Evolutionary conservation across 1,140 invertebrate genomes (phyloP), one percentile per base, ranked within the genome.

Genomic region (Drosophila elegans): DNA sequence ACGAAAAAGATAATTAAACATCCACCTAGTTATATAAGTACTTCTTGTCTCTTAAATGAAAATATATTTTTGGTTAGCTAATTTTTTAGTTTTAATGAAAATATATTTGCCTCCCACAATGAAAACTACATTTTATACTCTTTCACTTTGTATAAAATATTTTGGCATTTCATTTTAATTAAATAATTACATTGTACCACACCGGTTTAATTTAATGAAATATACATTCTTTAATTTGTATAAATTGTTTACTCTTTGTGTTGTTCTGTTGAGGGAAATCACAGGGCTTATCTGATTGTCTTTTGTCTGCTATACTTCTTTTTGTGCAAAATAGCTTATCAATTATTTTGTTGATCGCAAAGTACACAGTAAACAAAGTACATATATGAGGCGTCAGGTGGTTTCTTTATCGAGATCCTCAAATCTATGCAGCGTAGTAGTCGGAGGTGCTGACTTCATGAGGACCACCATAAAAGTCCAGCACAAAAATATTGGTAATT

Each of bases 381-480:
- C 12, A 36, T 51, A 21, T 13, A 36, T 51, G 27, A 56, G 9
- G 9, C 42, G 34, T 72, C 42, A 51, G 0, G 11, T 56, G n/a
- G 42, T 16, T 44, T 53, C 41, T 34, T 38, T 45, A 13, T 12
- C 6, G 16, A 16, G 11, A 9, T 21, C 1, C 9, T 82, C 13
- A 88, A 54, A 76, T 53, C 11, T 52, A 27, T 49, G 73, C 36
- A 11, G 75, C 75, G 38, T 91, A 94, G 80, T 96, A 97, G 42
- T 96, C 95, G 2, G 93, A 84, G 0, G 94, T 78, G 0, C 92
- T 92, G 9, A 97, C 94, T 75, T 94, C 93, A 71, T 95, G 94
- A 1, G 95, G 95, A 11, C 96, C 96, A 6, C 96, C 96, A 90
- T 97, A 97, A 83, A 94, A 95, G 83, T 97, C 96, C 48, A 97